phyloP scores from a whole-genome alignment of 2,888 invertebrate species.

The Dysmachus trigonus region DNA sequence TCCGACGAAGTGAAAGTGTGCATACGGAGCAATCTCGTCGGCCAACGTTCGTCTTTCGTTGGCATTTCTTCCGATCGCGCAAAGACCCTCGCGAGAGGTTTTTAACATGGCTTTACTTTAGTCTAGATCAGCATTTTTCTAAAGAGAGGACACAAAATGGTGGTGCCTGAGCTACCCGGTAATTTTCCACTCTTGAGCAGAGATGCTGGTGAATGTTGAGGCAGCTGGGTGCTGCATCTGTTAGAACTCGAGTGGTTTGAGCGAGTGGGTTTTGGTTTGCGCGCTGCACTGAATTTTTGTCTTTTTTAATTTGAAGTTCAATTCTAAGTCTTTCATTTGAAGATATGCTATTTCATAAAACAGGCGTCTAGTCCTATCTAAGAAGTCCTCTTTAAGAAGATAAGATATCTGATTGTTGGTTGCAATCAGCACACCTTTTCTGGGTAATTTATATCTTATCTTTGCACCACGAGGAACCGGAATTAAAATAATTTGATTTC shows the following conservation, averaged over 20 bases:
- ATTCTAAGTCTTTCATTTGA: too few relatives aligned
- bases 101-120: slow-evolving; percentile 35
- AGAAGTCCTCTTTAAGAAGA: not conserved
- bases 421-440: not conserved
- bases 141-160: slow-evolving; percentile 35
- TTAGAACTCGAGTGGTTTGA: not conserved
- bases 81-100: slow-evolving; percentile 12
- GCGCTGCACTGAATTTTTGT: not conserved
- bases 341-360: not conserved
- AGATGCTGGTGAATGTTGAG: not conserved
- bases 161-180: slow-evolving; percentile 20
- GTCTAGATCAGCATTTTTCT: slow-evolving; percentile 30
- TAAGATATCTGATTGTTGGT: not conserved
- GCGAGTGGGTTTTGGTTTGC: not conserved
- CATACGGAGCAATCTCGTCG: not conserved
- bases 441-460: not conserved
- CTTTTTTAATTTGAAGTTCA: not conserved
- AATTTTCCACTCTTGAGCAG: slow-evolving; percentile 4
- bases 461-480: not conserved
- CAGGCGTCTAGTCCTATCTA: not conserved
- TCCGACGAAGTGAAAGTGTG: slow-evolving; percentile 4
- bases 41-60: not conserved
- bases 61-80: not conserved
- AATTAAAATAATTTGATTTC: not conserved
- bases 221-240: not conserved